phyloP scores from a whole-genome alignment of 1,140 invertebrate genomes.

The Zaprionus taronus region DNA sequence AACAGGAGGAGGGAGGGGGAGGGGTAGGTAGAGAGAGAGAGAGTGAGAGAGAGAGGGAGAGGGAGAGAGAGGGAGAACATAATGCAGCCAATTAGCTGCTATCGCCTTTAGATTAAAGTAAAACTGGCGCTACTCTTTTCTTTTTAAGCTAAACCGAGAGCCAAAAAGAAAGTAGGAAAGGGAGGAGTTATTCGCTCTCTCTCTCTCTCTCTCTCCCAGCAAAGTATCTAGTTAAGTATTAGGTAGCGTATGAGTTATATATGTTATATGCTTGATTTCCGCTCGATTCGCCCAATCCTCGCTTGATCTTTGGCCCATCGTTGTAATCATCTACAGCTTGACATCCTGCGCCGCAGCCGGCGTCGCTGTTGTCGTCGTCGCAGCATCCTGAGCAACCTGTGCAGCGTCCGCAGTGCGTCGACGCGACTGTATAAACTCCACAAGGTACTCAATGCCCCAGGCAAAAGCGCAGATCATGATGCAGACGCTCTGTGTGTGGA shows the following conservation, averaged over 20 bases:
- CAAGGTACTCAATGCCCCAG: conserved; percentile 88
- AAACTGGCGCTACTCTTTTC: conserved; percentile 24
- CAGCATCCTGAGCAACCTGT: conserved; percentile 51
- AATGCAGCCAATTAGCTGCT: background rate
- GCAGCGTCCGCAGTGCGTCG: conserved; percentile 66
- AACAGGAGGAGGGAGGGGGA: background rate
- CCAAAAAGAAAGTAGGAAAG: conserved; percentile 16
- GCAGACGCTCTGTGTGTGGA: conserved; percentile 89
- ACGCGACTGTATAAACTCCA: conserved; percentile 72
- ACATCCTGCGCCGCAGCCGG: conserved; percentile 45
- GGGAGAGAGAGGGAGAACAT: background rate
- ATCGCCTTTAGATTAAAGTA: background rate
- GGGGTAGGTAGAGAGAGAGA: background rate
- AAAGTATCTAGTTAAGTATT: conserved; percentile 21
- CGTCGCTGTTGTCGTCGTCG: background rate
- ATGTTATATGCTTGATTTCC: conserved; percentile 25
- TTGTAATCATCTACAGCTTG: conserved; percentile 55
- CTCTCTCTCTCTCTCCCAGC: background rate
- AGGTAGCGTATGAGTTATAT: conserved; percentile 44
- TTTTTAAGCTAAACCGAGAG: background rate
- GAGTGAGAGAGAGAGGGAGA: background rate
- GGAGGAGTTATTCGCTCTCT: background rate
- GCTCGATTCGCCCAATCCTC: conserved; percentile 6
- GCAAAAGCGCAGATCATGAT: conserved; percentile 88
- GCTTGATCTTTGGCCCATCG: conserved; percentile 23